phyloP scores from a whole-genome alignment of 2,113 vertebrate species.

The Myrmophylax atrothorax region DNA sequence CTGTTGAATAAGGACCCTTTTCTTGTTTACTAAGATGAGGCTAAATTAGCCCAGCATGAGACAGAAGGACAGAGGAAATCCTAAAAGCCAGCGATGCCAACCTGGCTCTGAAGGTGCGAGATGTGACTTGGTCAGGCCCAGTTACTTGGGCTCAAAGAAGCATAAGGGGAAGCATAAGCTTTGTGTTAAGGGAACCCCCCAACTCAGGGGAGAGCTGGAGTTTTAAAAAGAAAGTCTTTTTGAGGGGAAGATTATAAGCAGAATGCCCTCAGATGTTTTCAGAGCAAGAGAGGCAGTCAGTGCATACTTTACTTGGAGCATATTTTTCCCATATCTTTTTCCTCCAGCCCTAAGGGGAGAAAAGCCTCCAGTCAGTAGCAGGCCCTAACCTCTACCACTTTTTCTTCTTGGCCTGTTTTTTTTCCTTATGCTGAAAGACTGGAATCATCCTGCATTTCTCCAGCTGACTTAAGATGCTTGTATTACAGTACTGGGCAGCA shows the following conservation, averaged over 20 bases:
- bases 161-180: accelerated
- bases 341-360: background rate
- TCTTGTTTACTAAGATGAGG: constrained; percentile 60
- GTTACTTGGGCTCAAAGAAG: background rate
- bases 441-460: background rate
- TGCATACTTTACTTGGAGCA: background rate
- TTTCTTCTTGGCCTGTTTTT: background rate
- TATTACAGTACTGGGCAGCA: background rate
- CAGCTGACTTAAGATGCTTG: background rate
- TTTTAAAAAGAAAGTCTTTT: background rate
- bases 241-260: background rate
- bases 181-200: background rate
- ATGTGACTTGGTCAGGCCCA: background rate
- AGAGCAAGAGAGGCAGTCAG: background rate
- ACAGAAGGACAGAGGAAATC: constrained; percentile 44
- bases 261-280: background rate
- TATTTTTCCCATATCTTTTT: background rate
- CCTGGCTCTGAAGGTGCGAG: background rate
- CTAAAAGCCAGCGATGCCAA: background rate
- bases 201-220: background rate
- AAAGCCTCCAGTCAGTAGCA: background rate
- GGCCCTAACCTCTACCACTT: background rate
- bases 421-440: background rate
- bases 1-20: constrained; percentile 44
- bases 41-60: constrained; percentile 65